Percentiles rank a stretch among this genome's conserved stretches.
Conservation (phyloP, 2,113 vertebrate species). For the Callocephalon fimbriatum region DNA sequence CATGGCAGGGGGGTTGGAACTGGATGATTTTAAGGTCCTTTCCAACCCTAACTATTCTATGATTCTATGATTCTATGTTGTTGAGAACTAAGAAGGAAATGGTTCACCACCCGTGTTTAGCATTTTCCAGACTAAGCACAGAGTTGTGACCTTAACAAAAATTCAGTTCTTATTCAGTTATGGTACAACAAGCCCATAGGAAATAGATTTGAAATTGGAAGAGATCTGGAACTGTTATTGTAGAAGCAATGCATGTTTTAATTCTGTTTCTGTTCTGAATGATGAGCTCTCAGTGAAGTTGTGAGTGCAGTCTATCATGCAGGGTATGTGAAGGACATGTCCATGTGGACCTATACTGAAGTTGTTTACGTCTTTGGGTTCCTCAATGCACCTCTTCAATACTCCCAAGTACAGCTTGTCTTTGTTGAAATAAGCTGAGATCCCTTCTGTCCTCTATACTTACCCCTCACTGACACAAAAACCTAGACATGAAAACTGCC, state of each 20-base stretch:
- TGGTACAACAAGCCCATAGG: neutral
- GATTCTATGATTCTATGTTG: no score
- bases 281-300: neutral
- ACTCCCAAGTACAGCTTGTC: neutral
- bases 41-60: no score
- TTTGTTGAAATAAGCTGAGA: neutral
- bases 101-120: neutral
- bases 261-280: neutral
- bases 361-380: neutral
- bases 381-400: neutral
- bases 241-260: neutral
- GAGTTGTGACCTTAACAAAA: neutral
- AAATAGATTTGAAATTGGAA: neutral
- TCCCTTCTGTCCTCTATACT: neutral
- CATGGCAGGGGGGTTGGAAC: no score
- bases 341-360: neutral
- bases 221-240: neutral
- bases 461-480: neutral
- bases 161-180: neutral
- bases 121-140: neutral
- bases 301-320: fast-evolving
- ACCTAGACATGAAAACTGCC: neutral
- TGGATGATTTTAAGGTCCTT: no score
- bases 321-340: neutral
- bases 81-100: neutral